These are phyloP conservation scores for Chiroxiphia lanceolata DNA, from an alignment of 2,797 vertebrate genomes.

Conservation along the genomic window DNA sequence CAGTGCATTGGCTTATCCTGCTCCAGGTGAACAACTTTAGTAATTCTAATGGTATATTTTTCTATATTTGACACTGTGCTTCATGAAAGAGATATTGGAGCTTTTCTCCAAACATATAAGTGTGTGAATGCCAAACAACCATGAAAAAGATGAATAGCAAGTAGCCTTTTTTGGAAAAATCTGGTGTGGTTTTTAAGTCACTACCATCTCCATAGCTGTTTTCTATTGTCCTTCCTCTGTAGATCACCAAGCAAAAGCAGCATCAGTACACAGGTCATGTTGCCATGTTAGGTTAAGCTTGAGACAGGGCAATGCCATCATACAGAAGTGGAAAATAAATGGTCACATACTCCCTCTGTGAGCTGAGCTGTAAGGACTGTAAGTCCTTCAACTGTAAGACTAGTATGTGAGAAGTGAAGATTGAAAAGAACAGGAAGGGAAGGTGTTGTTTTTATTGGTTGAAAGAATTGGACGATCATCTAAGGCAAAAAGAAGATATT, in stretches of 20 bases:
- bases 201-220: background rate
- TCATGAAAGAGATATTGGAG: background rate
- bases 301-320: background rate
- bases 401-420: background rate
- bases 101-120: background rate
- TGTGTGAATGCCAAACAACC: background rate
- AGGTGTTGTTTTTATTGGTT: background rate
- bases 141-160: background rate
- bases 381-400: background rate
- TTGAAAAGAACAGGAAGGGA: background rate
- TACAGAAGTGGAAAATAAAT: background rate
- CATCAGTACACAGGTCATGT: background rate
- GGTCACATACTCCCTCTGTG: background rate
- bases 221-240: background rate
- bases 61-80: background rate
- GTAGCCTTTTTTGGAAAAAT: background rate
- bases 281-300: background rate
- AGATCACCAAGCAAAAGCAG: background rate
- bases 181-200: background rate
- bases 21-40: background rate
- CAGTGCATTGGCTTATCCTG: background rate
- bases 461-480: background rate
- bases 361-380: background rate
- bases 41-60: background rate
- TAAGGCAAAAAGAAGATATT: background rate